Percentiles rank a stretch among this genome's conserved stretches.
Conservation (phyloP, 2,113 vertebrate species). For the Rutilus rutilus region DNA sequence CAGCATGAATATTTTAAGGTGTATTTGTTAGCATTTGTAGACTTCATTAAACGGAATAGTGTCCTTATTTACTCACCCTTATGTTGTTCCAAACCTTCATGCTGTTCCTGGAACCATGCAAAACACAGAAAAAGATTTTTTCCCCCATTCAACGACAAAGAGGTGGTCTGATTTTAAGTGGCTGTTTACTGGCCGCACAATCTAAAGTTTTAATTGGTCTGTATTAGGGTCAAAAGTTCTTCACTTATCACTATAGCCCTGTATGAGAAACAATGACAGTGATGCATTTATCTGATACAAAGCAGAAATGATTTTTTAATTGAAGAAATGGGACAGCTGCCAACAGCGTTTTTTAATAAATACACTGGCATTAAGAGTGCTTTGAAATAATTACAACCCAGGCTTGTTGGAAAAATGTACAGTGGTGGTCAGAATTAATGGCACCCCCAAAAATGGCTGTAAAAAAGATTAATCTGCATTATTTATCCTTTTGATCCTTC, state of each 20-base stretch:
- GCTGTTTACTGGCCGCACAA: not conserved
- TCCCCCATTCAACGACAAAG: not conserved
- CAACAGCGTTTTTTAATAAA: too few relatives aligned
- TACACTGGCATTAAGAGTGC: not conserved
- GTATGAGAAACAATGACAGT: not conserved
- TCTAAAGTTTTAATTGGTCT: not conserved
- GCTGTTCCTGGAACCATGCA: not conserved
- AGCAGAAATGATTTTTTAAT: not conserved
- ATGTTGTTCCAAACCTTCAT: not conserved
- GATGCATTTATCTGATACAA: not conserved
- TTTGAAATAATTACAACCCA: not conserved
- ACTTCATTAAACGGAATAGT: conserved; percentile 14
- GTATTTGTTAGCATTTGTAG: not conserved
- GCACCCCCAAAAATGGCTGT: too few relatives aligned
- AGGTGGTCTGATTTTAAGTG: not conserved
- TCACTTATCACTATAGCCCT: not conserved
- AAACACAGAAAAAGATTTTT: not conserved
- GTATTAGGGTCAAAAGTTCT: not conserved
- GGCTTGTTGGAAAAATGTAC: not conserved
- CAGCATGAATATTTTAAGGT: conserved; percentile 18
- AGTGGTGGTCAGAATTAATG: too few relatives aligned
- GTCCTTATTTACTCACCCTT: not conserved
- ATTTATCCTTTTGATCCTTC: too few relatives aligned
- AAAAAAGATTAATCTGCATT: too few relatives aligned
- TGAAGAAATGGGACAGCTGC: not conserved